These are phyloP conservation scores for Rutpela maculata DNA, from an alignment of 2,888 invertebrate species.

Conservation along the genomic window DNA sequence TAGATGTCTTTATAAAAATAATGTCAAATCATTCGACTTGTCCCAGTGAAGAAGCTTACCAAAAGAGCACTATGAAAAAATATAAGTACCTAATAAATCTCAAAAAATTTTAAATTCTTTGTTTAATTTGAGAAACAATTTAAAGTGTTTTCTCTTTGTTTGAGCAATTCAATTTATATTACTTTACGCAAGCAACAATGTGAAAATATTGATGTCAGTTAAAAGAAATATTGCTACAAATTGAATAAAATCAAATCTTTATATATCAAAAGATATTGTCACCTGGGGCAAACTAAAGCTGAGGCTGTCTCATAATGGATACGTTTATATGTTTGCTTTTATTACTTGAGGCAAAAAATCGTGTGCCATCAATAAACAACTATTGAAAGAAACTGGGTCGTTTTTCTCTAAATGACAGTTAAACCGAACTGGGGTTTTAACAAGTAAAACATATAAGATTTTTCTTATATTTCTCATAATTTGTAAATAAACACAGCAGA, in stretches of 20 bases:
- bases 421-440: neutral
- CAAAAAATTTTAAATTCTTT: no score
- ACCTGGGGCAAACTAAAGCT: neutral
- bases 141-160: no score
- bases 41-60: no score
- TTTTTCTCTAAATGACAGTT: neutral
- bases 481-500: neutral
- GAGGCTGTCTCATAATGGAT: neutral
- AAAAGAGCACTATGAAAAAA: no score
- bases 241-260: neutral
- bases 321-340: neutral
- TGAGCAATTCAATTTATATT: neutral
- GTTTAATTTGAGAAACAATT: no score
- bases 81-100: no score
- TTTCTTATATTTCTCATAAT: neutral
- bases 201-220: neutral
- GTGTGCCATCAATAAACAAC: neutral
- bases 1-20: no score
- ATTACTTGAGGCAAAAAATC: neutral
- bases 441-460: neutral
- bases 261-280: neutral
- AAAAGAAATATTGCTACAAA: neutral
- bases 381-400: neutral
- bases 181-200: neutral
- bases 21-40: no score